phyloP scores from a whole-genome alignment of 1,140 invertebrate species.

The Limonius californicus region DNA sequence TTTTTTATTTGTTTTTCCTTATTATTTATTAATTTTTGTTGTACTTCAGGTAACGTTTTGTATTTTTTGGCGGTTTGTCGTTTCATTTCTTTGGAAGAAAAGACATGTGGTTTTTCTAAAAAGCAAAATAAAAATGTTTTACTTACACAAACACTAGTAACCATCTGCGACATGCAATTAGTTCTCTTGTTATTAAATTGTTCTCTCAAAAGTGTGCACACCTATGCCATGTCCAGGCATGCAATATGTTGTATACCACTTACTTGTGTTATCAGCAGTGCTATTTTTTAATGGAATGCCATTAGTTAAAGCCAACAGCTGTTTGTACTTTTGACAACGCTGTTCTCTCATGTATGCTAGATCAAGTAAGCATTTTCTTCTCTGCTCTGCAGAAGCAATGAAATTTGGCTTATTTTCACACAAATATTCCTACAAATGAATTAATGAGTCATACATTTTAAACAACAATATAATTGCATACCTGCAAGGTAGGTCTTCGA shows the following conservation, averaged over 20 bases:
- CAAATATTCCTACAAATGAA: slow-evolving; percentile 40
- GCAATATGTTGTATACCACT: too few species aligned
- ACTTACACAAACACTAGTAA: too few species aligned
- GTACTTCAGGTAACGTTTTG: slow-evolving; percentile 42
- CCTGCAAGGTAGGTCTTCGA: slow-evolving; percentile 14
- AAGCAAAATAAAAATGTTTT: too few species aligned
- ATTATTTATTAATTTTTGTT: slow-evolving; percentile 31
- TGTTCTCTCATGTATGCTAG: slow-evolving; percentile 35
- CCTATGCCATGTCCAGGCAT: too few species aligned
- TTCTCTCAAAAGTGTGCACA: too few species aligned
- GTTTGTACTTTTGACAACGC: slow-evolving; percentile 32
- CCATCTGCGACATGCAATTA: too few species aligned
- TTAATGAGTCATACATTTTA: too few species aligned
- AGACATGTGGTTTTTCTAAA: slow-evolving; percentile 13
- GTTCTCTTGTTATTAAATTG: neutral
- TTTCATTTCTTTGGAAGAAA: slow-evolving; percentile 41
- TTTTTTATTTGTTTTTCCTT: slow-evolving; percentile 31
- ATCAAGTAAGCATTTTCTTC: slow-evolving; percentile 36
- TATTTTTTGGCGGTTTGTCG: slow-evolving; percentile 40
- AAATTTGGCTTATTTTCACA: slow-evolving; percentile 39
- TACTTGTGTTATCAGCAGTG: slow-evolving; percentile 22
- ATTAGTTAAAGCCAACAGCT: slow-evolving; percentile 28
- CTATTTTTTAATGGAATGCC: neutral
- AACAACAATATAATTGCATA: too few species aligned
- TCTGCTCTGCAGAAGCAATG: slow-evolving; percentile 36